A percentile compares a stretch with the other conserved stretches of the same genome.
Evolutionary conservation across 2,113 vertebrate genomes (phyloP).

Genomic region (Tetrao urogallus): DNA sequence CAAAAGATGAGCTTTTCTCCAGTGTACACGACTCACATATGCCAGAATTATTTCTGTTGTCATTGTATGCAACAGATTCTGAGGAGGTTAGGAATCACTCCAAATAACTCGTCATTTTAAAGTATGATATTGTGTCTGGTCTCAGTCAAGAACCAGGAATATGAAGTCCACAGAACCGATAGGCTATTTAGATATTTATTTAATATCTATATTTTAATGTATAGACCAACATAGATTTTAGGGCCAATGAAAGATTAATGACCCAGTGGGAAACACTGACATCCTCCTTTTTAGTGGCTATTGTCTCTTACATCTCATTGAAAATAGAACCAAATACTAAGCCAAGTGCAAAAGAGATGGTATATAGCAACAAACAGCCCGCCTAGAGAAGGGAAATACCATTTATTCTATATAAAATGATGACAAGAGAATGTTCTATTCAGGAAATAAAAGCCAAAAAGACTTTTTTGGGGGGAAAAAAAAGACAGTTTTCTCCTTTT

Average conservation of each 20-base stretch:
- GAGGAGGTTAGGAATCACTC: neutral
- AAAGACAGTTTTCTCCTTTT: neutral
- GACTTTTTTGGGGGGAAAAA: accelerated
- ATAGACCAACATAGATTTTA: neutral
- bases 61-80: neutral
- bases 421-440: neutral
- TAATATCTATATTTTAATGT: constrained; percentile 1
- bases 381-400: neutral
- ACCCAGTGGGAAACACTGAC: neutral
- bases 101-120: neutral
- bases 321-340: neutral
- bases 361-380: neutral
- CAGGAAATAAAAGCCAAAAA: neutral
- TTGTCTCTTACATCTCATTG: neutral
- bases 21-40: neutral
- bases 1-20: neutral
- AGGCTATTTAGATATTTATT: neutral
- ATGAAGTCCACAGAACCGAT: neutral
- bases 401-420: neutral
- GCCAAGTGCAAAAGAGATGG: neutral
- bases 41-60: neutral
- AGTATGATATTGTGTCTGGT: neutral
- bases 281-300: neutral
- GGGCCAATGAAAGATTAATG: neutral
- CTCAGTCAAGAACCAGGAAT: neutral